These are phyloP conservation scores for Rhopilema esculentum DNA, from an alignment of 30 jellyfish, hydroid and myxozoan species.

Conservation along the genomic window DNA sequence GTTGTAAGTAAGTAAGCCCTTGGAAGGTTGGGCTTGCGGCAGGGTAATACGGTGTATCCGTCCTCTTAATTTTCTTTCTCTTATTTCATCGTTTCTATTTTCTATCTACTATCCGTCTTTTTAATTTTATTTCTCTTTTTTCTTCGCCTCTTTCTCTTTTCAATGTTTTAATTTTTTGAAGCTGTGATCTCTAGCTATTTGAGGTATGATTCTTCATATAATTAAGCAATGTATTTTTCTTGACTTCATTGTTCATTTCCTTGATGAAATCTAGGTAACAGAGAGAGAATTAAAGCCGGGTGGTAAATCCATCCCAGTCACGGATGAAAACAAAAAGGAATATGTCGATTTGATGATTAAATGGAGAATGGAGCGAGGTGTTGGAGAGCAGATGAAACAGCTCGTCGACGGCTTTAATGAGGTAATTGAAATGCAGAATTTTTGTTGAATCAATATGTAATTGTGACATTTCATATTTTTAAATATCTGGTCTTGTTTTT, in stretches of 20 bases:
- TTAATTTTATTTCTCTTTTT: too few relatives aligned
- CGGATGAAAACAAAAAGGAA: slow-evolving; percentile 91
- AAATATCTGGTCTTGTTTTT: too few relatives aligned
- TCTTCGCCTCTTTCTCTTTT: too few relatives aligned
- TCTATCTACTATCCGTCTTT: too few relatives aligned
- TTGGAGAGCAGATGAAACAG: slow-evolving; percentile 96
- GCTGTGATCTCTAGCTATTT: too few relatives aligned
- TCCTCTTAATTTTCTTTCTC: too few relatives aligned
- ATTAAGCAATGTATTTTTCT: not conserved
- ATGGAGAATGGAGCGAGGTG: slow-evolving; percentile 98
- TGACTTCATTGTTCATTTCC: not conserved
- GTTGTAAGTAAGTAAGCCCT: too few relatives aligned
- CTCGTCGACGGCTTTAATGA: slow-evolving; percentile 89
- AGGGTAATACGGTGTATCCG: too few relatives aligned
- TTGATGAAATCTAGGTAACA: slow-evolving; percentile 56
- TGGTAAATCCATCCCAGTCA: slow-evolving; percentile 89
- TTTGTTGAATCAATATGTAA: not conserved
- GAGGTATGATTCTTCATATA: too few relatives aligned
- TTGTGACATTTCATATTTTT: not conserved
- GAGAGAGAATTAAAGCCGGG: slow-evolving; percentile 95
- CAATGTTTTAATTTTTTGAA: too few relatives aligned
- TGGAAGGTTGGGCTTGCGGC: too few relatives aligned
- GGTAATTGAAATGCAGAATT: slow-evolving; percentile 43
- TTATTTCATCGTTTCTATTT: too few relatives aligned
- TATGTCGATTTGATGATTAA: slow-evolving; percentile 85